Base-by-base conservation (phyloP, 92 coral and sea anemone genomes). In the Plumapathes pennacea region DNA sequence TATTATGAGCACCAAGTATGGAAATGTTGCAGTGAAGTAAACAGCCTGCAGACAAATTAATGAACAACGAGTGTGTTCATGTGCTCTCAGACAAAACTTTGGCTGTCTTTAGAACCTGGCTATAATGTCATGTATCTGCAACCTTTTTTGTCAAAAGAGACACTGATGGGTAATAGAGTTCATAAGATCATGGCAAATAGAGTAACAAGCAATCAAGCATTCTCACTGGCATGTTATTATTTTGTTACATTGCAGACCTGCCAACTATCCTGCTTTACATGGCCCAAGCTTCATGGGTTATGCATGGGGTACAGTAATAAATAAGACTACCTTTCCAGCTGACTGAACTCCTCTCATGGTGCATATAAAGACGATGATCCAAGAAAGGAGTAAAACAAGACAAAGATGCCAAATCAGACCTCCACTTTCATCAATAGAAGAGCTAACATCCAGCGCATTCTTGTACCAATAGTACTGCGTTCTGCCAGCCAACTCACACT, bases 21-120 rank as follows among this genome's bases (percentile, higher is more conserved):
- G 97, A 55, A 90, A 90, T 3, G 90, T 76, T 0, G 97, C 97
- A 14, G 97, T 90, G 64, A 91, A 82, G 60, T 91, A 91, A 21
- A 91, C 97, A 5, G 96, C 97, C 97, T 91, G 64, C 12, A 48
- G 38, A n/a, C n/a, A n/a, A n/a, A n/a, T n/a, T n/a, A n/a, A n/a
- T n/a, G n/a, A n/a, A n/a, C n/a, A n/a, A n/a, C n/a, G n/a, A n/a
- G n/a, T n/a, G n/a, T n/a, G n/a, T n/a, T n/a, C n/a, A n/a, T n/a
- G n/a, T n/a, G n/a, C n/a, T n/a, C n/a, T n/a, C n/a, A n/a, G n/a
- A n/a, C n/a, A n/a, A n/a, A n/a, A n/a, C n/a, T n/a, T n/a, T n/a
- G n/a, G n/a, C n/a, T n/a, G n/a, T n/a, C n/a, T n/a, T n/a, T n/a
- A n/a, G n/a, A n/a, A n/a, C n/a, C n/a, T n/a, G n/a, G n/a, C n/a